These are phyloP conservation scores for Syngnathoides biaculeatus DNA, from an alignment of 2,113 vertebrate genomes.

Conservation along the genomic window DNA sequence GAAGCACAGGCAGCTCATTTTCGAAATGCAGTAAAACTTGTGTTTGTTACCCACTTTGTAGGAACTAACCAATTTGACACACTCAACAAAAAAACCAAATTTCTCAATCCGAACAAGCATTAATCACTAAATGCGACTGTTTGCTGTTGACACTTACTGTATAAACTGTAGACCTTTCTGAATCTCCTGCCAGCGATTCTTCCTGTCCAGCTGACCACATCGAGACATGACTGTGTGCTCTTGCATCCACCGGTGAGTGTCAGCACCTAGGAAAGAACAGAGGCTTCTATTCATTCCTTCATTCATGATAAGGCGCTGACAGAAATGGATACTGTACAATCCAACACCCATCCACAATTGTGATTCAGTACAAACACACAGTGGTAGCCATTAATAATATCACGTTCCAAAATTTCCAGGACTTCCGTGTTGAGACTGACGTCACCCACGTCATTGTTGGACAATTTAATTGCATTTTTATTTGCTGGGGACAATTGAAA, in stretches of 20 bases:
- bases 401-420: not conserved
- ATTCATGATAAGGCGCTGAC: not conserved
- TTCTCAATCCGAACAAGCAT: not conserved
- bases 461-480: not conserved
- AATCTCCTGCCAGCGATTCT: constrained; percentile 87
- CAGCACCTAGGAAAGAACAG: constrained; percentile 69
- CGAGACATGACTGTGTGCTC: constrained; percentile 84
- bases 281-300: not conserved
- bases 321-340: not conserved
- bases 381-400: not conserved
- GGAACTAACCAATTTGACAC: not conserved
- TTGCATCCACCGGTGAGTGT: constrained; percentile 59
- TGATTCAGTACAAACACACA: not conserved
- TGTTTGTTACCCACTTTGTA: not conserved
- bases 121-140: not conserved
- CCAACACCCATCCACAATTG: not conserved
- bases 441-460: constrained; percentile 36
- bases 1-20: too few species aligned
- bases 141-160: constrained; percentile 77
- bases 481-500: not conserved
- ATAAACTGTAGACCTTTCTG: constrained; percentile 93
- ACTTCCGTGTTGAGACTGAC: constrained; percentile 49
- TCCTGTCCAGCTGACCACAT: constrained; percentile 83
- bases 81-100: not conserved
- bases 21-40: too few species aligned